A percentile compares a stretch with the other conserved stretches of the same genome.
These are phyloP conservation scores for Micropoecilia bifurca DNA, from an alignment of 2,797 vertebrate species.

Conservation along the genomic window DNA sequence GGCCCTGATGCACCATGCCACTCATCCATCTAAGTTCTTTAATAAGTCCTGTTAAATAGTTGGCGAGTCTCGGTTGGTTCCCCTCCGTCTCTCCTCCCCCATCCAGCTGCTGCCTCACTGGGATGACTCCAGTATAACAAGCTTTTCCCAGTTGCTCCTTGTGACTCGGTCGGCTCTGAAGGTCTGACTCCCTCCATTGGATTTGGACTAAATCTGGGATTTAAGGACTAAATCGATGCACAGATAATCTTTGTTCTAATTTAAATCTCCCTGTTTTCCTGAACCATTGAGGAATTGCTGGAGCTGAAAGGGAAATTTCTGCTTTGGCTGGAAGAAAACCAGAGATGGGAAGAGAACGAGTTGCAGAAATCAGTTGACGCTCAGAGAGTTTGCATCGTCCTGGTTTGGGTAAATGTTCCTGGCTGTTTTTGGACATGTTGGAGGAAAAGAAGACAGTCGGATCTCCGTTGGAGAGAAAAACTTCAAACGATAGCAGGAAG, in stretches of 20 bases:
- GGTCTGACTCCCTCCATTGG: slow-evolving; percentile 15
- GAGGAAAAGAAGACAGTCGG: slow-evolving; percentile 39
- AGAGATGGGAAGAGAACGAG: neutral
- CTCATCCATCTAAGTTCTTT: neutral
- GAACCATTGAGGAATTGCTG: neutral
- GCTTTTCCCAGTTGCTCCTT: slow-evolving; percentile 47
- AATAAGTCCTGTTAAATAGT: neutral
- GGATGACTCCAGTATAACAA: slow-evolving; percentile 2
- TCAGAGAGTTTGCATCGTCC: neutral
- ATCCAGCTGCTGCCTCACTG: slow-evolving; percentile 56
- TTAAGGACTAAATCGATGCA: neutral
- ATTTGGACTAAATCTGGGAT: neutral
- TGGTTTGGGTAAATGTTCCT: neutral
- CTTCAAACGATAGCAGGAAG: neutral
- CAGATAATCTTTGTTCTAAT: neutral
- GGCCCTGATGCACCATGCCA: no score
- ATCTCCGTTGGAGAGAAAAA: slow-evolving; percentile 1
- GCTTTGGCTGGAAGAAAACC: neutral
- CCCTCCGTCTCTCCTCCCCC: neutral
- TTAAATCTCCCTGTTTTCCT: neutral
- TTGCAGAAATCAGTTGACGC: neutral
- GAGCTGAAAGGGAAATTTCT: neutral
- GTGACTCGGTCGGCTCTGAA: slow-evolving; percentile 31
- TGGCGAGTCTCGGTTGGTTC: neutral
- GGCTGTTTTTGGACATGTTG: slow-evolving; percentile 50